Base-by-base conservation (phyloP, 2,797 vertebrate genomes). In the Iguana delicatissima region DNA sequence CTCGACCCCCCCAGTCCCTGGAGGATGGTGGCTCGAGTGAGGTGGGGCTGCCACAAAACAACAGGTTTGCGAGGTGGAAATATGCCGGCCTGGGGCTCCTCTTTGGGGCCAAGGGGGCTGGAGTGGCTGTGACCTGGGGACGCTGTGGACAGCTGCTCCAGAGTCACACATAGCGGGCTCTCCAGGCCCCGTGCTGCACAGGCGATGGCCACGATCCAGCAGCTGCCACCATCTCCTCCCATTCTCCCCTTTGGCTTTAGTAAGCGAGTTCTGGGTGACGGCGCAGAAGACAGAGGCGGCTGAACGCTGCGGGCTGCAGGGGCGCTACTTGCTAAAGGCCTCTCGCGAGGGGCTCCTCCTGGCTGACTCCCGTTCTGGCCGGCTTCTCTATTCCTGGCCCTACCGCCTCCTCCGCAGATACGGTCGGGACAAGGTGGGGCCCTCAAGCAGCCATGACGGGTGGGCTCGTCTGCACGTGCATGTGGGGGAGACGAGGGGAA, bases 351-450 rank as follows among this genome's bases (percentile, higher is more conserved):
- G 95, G 42, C 96, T 99, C 20, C 92, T 98, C 77, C 96, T 99
- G 50, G 97, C 97, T 90, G 98, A 99, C 18, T 97, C 97, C 0
- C 98, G 96, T 95, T 98, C 97, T 0, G 97, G 98, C 89, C 97
- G 96, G 92, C 96, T 96, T 0, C 91, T 98, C 79, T 97, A 98
- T 0, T 95, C 98, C 73, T 99, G 99, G 99, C 99, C 99, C 24
- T 99, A 99, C 94, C 98, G 98, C 94, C 98, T 99, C 93, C 97
- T 99, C 67, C 97, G 99, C 24, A 98, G 99, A 97, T 99, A 99
- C 0, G 99, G 99, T 38, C 97, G 99, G 73, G 99, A 99, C 94
- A 98, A 98, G 98, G 99, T 99, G 89, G 88, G 98, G 86, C 38
- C 0, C 0, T 3, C 3, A 16, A 13, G 74, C n/a, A 18, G 20